phyloP scores from a whole-genome alignment of 2,113 vertebrate species.

The Scophthalmus maximus region DNA sequence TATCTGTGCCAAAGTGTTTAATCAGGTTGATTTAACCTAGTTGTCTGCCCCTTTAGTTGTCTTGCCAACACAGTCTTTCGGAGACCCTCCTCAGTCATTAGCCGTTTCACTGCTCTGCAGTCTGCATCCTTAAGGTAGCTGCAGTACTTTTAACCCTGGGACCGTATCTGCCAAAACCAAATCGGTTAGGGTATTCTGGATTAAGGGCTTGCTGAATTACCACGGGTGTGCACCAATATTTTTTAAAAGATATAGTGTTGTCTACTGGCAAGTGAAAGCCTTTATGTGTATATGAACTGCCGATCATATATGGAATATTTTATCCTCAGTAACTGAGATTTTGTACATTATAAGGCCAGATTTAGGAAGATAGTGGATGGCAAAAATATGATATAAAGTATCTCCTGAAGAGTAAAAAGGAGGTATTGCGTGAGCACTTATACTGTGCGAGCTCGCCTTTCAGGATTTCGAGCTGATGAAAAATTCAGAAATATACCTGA shows the following conservation, averaged over 20 bases:
- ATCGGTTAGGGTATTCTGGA: background rate
- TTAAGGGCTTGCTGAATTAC: background rate
- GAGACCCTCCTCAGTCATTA: conserved; percentile 5
- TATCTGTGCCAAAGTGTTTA: background rate
- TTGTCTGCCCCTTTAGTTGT: conserved; percentile 1
- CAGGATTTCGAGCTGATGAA: background rate
- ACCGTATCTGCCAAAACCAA: background rate
- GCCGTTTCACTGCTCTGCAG: background rate
- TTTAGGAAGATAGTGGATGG: no score
- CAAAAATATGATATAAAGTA: no score
- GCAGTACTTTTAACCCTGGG: background rate
- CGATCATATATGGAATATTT: no score
- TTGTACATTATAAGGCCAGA: no score
- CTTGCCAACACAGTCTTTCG: conserved; percentile 1
- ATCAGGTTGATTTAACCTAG: background rate
- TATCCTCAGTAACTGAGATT: no score
- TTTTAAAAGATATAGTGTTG: no score
- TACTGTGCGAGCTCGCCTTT: background rate
- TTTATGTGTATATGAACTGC: no score
- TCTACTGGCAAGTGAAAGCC: background rate
- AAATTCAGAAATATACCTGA: conserved; percentile 1
- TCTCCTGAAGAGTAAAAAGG: no score
- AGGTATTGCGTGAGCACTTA: background rate
- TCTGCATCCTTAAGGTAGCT: background rate
- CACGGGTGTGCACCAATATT: background rate